Evolutionary conservation across 2,888 invertebrate genomes (phyloP), one percentile per base, ranked within the genome.

Genomic region (Tetanocera ferruginea): DNA sequence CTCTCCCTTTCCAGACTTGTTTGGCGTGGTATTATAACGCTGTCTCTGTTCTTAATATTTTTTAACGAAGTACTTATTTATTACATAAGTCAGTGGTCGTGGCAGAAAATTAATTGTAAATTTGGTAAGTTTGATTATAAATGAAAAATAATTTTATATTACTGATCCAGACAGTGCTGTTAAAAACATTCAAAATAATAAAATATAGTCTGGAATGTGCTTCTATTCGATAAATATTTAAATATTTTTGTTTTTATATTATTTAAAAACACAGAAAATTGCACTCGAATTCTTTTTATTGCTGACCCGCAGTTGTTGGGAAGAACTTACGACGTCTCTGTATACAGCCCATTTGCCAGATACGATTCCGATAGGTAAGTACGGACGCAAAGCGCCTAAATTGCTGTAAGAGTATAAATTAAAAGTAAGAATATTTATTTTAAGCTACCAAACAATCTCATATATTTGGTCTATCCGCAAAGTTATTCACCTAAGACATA

Each of bases 221-320:
- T 9, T 14, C 14, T 49, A 6, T 49, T 9, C 14, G 49, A 49
- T 49, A 14, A 49, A 49, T 6, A 49, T 14, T 9, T 49, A 49
- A 49, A 19, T 11, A 34, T 55, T 51, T 49, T 74, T n/a, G 55
- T 60, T 55, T 31, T 64, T 72, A n/a, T 76, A 71, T 52, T 55
- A 55, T 55, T 60, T 60, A 73, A 77, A 70, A 77, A 81, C 83
- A 57, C 70, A 90, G 90, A 86, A 5, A 91, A 91, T 76, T 94
- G 94, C 82, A 92, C 93, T 5, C 93, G 91, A 84, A 90, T 95
- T 76, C 88, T 95, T 70, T 91, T 95, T 72, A 94, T 96, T 73
- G 97, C 97, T 6, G 98, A 98, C 90, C 98, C 98, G 23, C 98
- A 98, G 90, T 93, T 98, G 79, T 93, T 97, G 82, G 98, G 98